Conservation (phyloP, 2,113 vertebrate genomes). For the Zeus faber region DNA sequence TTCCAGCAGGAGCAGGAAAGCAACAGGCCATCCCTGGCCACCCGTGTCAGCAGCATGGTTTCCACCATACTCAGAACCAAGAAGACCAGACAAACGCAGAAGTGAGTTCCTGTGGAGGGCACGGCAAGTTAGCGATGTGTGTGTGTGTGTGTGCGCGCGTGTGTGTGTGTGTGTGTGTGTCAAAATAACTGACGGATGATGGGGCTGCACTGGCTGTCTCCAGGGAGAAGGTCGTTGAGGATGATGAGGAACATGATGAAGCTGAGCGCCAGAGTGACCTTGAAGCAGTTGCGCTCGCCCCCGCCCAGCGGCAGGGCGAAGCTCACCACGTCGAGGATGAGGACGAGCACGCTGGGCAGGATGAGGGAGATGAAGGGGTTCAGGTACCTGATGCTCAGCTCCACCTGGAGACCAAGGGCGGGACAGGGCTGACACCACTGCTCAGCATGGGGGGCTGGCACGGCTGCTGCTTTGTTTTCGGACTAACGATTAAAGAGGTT, state of each 20-base stretch:
- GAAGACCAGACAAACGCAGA: slow-evolving; percentile 62
- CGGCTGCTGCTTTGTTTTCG: too few relatives aligned
- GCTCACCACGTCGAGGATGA: slow-evolving; percentile 66
- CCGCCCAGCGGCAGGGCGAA: slow-evolving; percentile 63
- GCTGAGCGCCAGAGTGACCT: slow-evolving; percentile 76
- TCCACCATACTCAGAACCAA: slow-evolving; percentile 69
- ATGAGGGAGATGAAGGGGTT: slow-evolving; percentile 65
- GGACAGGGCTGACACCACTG: background rate
- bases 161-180: background rate
- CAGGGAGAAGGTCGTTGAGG: slow-evolving; percentile 63
- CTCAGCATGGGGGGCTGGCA: too few relatives aligned
- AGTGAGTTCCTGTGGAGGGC: slow-evolving; percentile 63
- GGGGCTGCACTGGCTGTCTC: slow-evolving; percentile 61
- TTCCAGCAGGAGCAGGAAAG: slow-evolving; percentile 16
- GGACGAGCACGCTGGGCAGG: slow-evolving; percentile 64
- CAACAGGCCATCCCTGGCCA: slow-evolving; percentile 48
- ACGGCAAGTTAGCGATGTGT: background rate
- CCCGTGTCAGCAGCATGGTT: slow-evolving; percentile 61
- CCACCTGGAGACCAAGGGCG: slow-evolving; percentile 45
- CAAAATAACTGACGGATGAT: slow-evolving; percentile 61
- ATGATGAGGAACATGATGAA: slow-evolving; percentile 75
- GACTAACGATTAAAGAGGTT: too few relatives aligned
- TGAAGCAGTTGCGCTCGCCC: slow-evolving; percentile 71
- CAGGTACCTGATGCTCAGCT: slow-evolving; percentile 23
- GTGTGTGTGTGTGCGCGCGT: background rate